Conservation (phyloP, 2,797 vertebrate genomes). For the Cyclopterus lumpus region DNA sequence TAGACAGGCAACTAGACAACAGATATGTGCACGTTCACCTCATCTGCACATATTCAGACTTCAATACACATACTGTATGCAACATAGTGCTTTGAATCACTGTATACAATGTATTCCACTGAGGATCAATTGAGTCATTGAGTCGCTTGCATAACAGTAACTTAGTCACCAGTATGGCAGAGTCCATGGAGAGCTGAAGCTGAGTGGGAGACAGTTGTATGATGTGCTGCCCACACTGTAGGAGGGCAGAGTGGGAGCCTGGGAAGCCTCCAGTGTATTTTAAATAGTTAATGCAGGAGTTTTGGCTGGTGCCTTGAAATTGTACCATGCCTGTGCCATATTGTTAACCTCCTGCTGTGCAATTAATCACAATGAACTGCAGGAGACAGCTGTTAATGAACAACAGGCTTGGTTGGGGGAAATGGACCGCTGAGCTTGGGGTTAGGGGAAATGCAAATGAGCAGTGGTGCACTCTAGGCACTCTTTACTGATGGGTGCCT, state of each 20-base stretch:
- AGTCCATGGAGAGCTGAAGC: slow-evolving; percentile 62
- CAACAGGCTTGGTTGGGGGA: slow-evolving; percentile 58
- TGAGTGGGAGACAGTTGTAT: slow-evolving; percentile 73
- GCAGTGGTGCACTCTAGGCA: slow-evolving; percentile 36
- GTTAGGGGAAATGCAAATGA: slow-evolving; percentile 72
- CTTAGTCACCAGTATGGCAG: slow-evolving; percentile 77
- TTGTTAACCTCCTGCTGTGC: slow-evolving; percentile 70
- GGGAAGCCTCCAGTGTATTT: slow-evolving; percentile 67
- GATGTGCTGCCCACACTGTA: slow-evolving; percentile 75
- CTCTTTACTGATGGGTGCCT: slow-evolving; percentile 59
- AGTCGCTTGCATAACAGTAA: slow-evolving; percentile 79
- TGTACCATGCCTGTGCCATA: slow-evolving; percentile 61
- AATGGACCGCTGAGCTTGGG: slow-evolving; percentile 63
- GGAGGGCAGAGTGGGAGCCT: slow-evolving; percentile 73
- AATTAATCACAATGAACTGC: slow-evolving; percentile 77
- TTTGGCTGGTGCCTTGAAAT: slow-evolving; percentile 68
- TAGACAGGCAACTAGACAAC: slow-evolving; percentile 29
- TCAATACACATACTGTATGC: slow-evolving; percentile 19
- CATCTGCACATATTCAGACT: slow-evolving; percentile 32
- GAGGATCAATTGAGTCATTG: slow-evolving; percentile 76
- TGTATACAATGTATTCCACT: slow-evolving; percentile 55
- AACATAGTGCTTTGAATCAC: slow-evolving; percentile 35
- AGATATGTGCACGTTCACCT: slow-evolving; percentile 26
- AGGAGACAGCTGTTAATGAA: slow-evolving; percentile 72
- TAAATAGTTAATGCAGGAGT: slow-evolving; percentile 79